These are phyloP conservation scores for Recurvirostra avosetta DNA, from an alignment of 2,113 vertebrate genomes.

Conservation along the genomic window DNA sequence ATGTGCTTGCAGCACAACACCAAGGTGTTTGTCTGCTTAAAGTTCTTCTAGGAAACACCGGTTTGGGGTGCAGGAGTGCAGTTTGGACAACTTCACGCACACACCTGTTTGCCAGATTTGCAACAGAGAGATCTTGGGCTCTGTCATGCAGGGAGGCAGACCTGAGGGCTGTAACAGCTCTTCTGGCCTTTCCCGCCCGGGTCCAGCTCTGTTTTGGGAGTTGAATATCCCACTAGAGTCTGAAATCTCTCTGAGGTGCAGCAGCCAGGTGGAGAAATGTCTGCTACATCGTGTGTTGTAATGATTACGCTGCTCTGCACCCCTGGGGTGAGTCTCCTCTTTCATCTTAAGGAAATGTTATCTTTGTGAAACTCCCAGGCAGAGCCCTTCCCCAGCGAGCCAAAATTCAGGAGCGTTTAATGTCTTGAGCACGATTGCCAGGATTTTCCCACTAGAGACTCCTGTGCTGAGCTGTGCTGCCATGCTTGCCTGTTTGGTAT, in stretches of 20 bases:
- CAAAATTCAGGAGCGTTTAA: neutral
- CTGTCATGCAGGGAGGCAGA: neutral
- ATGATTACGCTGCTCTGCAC: neutral
- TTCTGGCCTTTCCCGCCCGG: neutral
- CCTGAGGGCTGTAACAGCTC: neutral
- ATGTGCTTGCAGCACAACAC: neutral
- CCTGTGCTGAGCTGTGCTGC: neutral
- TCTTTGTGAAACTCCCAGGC: neutral
- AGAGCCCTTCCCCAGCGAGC: neutral
- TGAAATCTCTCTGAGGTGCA: neutral
- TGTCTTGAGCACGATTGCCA: neutral
- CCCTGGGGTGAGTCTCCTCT: neutral
- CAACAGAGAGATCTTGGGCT: neutral
- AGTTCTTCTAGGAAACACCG: neutral
- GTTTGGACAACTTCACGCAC: neutral
- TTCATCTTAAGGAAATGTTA: neutral
- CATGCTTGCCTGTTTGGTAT: neutral
- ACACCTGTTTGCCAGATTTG: neutral
- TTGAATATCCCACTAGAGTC: neutral
- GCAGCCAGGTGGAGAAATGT: fast-evolving
- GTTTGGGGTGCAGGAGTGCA: neutral
- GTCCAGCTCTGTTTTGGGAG: neutral
- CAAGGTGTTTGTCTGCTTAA: neutral
- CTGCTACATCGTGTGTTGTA: neutral
- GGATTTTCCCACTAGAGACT: neutral